Conservation (phyloP, 2,888 invertebrate species). For the Morinoia aosen region DNA sequence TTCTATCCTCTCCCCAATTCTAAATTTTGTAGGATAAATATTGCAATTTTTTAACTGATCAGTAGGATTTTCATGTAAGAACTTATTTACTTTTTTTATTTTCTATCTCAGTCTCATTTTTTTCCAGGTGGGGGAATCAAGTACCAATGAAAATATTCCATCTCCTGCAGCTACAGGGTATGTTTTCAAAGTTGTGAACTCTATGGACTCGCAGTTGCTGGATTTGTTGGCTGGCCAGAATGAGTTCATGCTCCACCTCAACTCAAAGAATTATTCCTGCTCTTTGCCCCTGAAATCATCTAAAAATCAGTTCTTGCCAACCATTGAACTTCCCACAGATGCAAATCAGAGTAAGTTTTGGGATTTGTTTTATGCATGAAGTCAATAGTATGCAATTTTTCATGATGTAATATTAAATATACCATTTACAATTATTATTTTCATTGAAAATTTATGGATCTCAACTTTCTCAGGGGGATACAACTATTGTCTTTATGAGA, state of each 20-base stretch:
- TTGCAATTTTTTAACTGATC: too few species aligned
- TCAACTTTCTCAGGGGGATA: too few species aligned
- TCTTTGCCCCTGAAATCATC: slow-evolving; percentile 82
- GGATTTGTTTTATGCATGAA: background rate
- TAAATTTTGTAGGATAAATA: too few species aligned
- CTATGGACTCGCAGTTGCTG: slow-evolving; percentile 82
- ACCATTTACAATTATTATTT: too few species aligned
- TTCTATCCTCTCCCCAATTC: too few species aligned
- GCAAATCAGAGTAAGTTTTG: slow-evolving; percentile 34
- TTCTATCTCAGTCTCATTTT: background rate
- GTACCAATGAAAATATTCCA: slow-evolving; percentile 50
- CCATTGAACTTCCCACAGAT: slow-evolving; percentile 60
- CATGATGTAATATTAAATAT: too few species aligned
- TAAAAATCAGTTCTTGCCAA: slow-evolving; percentile 73
- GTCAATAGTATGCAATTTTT: too few species aligned
- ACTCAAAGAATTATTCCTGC: slow-evolving; percentile 78
- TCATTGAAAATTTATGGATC: too few species aligned
- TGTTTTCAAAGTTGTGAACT: slow-evolving; percentile 87
- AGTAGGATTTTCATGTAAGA: too few species aligned
- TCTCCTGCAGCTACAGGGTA: slow-evolving; percentile 70
- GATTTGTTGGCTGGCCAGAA: slow-evolving; percentile 82
- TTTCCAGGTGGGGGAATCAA: slow-evolving; percentile 23
- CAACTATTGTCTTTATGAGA: too few species aligned
- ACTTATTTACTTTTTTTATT: too few species aligned
- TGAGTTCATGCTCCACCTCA: slow-evolving; percentile 80